Base-by-base conservation (phyloP, 2,888 invertebrate species). In the Zeuzera pyrina region DNA sequence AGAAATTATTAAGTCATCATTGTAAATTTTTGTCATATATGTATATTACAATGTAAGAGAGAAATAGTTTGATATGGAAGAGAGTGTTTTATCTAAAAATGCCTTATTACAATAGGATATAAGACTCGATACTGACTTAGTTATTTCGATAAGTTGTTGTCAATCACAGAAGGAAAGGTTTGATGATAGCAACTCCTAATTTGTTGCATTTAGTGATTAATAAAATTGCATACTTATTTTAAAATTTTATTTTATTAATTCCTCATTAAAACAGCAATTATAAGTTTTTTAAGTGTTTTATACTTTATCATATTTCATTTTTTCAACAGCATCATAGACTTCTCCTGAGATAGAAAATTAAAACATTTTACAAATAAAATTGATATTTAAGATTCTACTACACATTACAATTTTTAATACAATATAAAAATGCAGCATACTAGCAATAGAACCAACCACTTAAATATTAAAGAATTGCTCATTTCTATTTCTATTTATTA, bases 141-240 rank as follows among this genome's bases (percentile, higher is more conserved):
- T 61, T 68, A 76, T 57, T 59, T 56, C 45, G 59, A 53, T 49
- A 62, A 55, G 70, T 73, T 76, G 74, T 71, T 71, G 50, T 70
- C 66, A 62, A 59, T 63, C 62, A 66, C 63, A 57, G 57, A 56
- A 41, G 38, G 49, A 57, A 54, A 49, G 61, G 61, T 58, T 67
- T 66, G 68, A 70, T 65, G 53, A 60, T 67, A 66, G 57, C 76
- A 73, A 76, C 74, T 68, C 53, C 53, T 69, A 72, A 78, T 79
- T 74, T 79, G 81, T 81, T 83, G 81, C 83, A 83, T 81, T 81
- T 83, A 81, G 81, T 72, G 73, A 77, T 61, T 70, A 79, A 78
- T 78, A 76, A 79, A 81, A 78, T 79, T 81, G 78, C 81, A 83
- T 83, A 81, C 79, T 63, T 81, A 81, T 79, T 79, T 81, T 76